phyloP scores from a whole-genome alignment of 2,888 invertebrate genomes.

The Epiperipatus broadwayi region DNA sequence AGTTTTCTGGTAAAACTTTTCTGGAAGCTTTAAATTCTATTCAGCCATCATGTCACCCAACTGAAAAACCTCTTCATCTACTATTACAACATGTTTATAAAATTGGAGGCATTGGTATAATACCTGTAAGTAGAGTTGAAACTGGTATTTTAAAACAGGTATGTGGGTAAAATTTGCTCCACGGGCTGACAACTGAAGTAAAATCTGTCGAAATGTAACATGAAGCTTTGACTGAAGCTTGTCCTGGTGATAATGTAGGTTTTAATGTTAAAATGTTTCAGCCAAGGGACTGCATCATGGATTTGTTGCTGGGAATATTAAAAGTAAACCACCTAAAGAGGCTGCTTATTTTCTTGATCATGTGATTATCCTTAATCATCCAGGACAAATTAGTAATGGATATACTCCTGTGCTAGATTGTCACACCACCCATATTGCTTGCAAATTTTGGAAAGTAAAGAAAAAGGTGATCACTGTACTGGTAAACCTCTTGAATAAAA shows the following conservation, averaged over 20 bases:
- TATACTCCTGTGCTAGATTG: conserved; percentile 99
- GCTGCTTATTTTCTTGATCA: conserved; percentile 87
- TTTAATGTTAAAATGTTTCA: conserved; percentile 91
- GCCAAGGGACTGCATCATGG: conserved; percentile 99
- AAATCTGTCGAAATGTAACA: conserved; percentile 99
- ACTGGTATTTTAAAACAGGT: conserved; percentile 89
- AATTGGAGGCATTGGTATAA: conserved; percentile 98
- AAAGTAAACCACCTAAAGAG: conserved; percentile 84
- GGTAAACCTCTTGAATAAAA: conserved; percentile 54
- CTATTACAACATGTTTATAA: conserved; percentile 96
- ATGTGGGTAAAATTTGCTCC: conserved; percentile 95
- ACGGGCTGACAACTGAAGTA: conserved; percentile 88
- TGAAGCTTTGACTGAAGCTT: conserved; percentile 83
- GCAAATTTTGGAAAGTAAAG: conserved; percentile 97
- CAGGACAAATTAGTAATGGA: conserved; percentile 94
- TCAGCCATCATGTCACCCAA: conserved; percentile 79
- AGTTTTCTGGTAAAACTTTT: conserved; percentile 80
- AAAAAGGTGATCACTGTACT: conserved; percentile 97
- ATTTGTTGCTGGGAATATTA: conserved; percentile 92
- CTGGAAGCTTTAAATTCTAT: conserved; percentile 94
- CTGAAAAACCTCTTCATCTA: conserved; percentile 91
- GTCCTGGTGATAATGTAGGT: conserved; percentile 98
- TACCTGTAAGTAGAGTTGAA: conserved; percentile 98
- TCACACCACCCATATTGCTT: conserved; percentile 99
- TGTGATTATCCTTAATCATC: conserved; percentile 97